A percentile compares a stretch with the other conserved stretches of the same genome.
These are phyloP conservation scores for Rhinogobio ventralis DNA, from an alignment of 2,797 vertebrate species.

Conservation along the genomic window DNA sequence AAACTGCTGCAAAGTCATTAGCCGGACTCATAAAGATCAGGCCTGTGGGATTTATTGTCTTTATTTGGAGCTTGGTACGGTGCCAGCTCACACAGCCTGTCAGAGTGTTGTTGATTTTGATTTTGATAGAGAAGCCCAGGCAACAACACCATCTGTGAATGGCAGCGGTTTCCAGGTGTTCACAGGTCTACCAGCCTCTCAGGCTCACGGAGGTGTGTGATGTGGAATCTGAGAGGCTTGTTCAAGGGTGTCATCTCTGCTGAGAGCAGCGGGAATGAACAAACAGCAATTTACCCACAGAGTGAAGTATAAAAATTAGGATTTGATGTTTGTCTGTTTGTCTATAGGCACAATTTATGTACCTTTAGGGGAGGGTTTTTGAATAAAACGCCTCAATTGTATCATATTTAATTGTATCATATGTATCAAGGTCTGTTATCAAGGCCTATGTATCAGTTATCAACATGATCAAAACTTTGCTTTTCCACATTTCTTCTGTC, in stretches of 20 bases:
- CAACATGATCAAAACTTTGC: no score
- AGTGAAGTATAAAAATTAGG: neutral
- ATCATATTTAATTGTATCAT: no score
- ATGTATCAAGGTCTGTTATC: no score
- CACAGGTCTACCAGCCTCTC: constrained; percentile 43
- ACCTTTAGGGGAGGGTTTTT: neutral
- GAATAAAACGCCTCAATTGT: no score
- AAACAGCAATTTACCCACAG: neutral
- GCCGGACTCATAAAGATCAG: constrained; percentile 76
- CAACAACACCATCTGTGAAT: constrained; percentile 68
- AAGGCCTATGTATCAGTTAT: no score
- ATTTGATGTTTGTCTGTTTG: constrained; percentile 2
- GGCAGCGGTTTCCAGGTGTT: constrained; percentile 72
- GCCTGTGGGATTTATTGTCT: constrained; percentile 73
- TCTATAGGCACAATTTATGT: neutral
- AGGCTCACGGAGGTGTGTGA: constrained; percentile 17
- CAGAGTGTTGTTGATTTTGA: constrained; percentile 63
- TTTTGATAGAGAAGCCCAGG: constrained; percentile 69
- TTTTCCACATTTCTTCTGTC: no score
- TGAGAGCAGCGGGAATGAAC: neutral
- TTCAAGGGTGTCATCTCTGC: constrained; percentile 28
- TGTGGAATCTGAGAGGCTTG: constrained; percentile 27
- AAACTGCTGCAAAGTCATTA: constrained; percentile 74
- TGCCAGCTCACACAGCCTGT: constrained; percentile 56
- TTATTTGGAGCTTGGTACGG: constrained; percentile 67